Conservation (phyloP, 1,140 invertebrate species). For the Mylabris phalerata region DNA sequence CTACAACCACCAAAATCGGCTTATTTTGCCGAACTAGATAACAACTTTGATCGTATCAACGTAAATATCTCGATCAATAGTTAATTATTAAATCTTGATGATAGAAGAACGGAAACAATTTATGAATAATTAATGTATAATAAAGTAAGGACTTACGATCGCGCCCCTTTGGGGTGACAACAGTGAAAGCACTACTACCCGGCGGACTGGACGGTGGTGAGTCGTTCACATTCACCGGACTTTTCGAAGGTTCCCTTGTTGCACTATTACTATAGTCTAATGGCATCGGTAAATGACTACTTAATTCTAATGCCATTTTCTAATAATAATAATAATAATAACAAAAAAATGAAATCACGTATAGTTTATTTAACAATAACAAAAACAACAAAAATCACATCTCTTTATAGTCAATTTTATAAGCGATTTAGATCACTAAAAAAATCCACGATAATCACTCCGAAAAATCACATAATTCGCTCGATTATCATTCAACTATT, state of each 20-base stretch:
- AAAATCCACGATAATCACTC: neutral
- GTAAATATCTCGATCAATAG: too few species aligned
- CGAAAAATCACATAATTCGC: too few species aligned
- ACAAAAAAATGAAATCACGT: neutral
- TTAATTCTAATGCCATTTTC: conserved; percentile 38
- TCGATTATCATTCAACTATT: too few species aligned
- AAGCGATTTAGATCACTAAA: neutral
- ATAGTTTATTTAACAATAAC: neutral
- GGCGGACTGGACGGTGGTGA: conserved; percentile 32
- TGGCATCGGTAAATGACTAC: conserved; percentile 37
- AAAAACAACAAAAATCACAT: neutral
- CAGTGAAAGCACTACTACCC: conserved; percentile 39
- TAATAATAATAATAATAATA: neutral
- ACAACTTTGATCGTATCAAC: too few species aligned
- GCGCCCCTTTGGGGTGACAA: conserved; percentile 36
- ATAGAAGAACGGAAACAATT: too few species aligned
- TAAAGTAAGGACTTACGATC: conserved; percentile 16
- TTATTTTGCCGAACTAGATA: too few species aligned
- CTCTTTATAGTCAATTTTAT: neutral
- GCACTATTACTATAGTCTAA: conserved; percentile 38
- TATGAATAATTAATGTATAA: too few species aligned
- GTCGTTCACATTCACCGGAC: conserved; percentile 35
- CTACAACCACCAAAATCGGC: too few species aligned
- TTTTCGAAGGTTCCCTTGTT: conserved; percentile 28
- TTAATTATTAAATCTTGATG: too few species aligned